phyloP scores from a whole-genome alignment of 2,113 vertebrate genomes.

The Gymnocephalus cernua region DNA sequence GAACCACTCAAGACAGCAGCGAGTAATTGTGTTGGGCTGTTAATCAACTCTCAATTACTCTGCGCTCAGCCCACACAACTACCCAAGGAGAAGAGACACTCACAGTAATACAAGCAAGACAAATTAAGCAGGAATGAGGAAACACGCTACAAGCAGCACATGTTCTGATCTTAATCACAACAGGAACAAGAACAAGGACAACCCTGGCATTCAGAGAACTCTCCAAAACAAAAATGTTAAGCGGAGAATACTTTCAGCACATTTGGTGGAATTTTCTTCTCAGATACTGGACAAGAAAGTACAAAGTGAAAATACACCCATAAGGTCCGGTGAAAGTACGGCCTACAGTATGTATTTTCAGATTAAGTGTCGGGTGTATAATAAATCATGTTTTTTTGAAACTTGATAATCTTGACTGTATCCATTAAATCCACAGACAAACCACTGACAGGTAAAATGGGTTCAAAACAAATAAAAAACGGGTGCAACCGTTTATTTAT shows the following conservation, averaged over 20 bases:
- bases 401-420: too few relatives aligned
- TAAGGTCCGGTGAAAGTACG: background rate
- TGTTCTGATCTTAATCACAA: background rate
- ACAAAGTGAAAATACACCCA: background rate
- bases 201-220: background rate
- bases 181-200: background rate
- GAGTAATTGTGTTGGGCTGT: slow-evolving; percentile 26
- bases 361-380: background rate
- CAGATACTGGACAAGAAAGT: background rate
- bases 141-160: background rate
- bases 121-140: slow-evolving; percentile 4
- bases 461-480: too few relatives aligned
- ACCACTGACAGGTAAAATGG: too few relatives aligned
- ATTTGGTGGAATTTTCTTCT: background rate
- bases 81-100: background rate
- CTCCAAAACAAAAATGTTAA: background rate
- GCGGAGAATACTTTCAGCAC: background rate
- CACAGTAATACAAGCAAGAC: background rate
- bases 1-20: slow-evolving; percentile 16
- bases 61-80: slow-evolving; percentile 5
- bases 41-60: slow-evolving; percentile 53
- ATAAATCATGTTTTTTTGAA: background rate
- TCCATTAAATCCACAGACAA: too few relatives aligned
- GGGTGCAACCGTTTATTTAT: too few relatives aligned
- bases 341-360: background rate